These are phyloP conservation scores for Lamprotornis superbus DNA, from an alignment of 2,113 vertebrate species.

Conservation along the genomic window DNA sequence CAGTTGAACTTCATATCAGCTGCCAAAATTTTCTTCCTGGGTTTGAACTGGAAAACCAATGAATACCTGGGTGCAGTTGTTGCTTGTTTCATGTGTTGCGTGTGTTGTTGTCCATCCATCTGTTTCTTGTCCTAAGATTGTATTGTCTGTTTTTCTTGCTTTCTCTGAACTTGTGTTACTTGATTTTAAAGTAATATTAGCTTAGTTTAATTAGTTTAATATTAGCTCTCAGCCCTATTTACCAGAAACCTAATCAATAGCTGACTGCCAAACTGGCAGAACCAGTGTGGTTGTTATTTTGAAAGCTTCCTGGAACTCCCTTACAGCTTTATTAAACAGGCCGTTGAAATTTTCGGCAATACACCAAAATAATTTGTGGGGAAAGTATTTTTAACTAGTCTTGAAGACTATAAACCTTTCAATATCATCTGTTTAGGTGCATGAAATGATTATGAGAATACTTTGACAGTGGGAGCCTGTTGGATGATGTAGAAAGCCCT, in stretches of 20 bases:
- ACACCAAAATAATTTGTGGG: neutral
- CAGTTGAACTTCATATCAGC: neutral
- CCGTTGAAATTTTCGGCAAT: neutral
- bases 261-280: neutral
- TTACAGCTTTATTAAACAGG: neutral
- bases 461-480: neutral
- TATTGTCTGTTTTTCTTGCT: neutral
- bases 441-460: neutral
- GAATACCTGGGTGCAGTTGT: neutral
- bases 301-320: neutral
- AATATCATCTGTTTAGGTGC: neutral
- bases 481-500: neutral
- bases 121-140: neutral
- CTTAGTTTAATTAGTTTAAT: too few species aligned
- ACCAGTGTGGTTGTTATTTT: neutral
- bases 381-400: neutral
- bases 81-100: neutral
- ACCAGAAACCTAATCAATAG: neutral
- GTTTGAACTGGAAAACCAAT: neutral
- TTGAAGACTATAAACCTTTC: neutral
- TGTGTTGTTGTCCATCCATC: neutral
- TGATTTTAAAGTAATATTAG: neutral
- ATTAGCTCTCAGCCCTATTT: neutral
- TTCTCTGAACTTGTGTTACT: neutral
- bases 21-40: neutral